phyloP scores from a whole-genome alignment of 2,113 vertebrate genomes.

The Oreochromis tanganicae region DNA sequence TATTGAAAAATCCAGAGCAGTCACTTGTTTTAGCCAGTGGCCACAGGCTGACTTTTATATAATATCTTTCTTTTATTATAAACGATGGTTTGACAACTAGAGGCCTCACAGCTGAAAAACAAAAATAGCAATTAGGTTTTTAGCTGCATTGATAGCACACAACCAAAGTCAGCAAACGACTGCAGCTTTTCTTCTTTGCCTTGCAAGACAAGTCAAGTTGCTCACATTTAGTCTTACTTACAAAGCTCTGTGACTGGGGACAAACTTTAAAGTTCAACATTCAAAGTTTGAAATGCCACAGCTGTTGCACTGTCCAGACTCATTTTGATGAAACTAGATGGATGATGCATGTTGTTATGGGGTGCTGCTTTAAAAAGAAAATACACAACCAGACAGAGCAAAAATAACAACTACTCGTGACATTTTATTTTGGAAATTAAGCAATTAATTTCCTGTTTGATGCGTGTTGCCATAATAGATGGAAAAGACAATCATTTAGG shows the following conservation, averaged over 20 bases:
- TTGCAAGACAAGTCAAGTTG: not conserved
- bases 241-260: not conserved
- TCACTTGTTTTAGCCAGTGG: not conserved
- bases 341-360: not conserved
- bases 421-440: not conserved
- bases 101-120: not conserved
- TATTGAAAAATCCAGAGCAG: not conserved
- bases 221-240: not conserved
- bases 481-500: not conserved
- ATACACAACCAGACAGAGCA: not conserved
- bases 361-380: not conserved
- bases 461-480: not conserved
- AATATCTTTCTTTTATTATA: not conserved
- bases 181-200: not conserved
- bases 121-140: not conserved
- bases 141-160: not conserved
- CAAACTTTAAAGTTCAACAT: conserved; percentile 1
- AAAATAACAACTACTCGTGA: not conserved
- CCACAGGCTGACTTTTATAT: not conserved
- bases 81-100: not conserved
- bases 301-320: not conserved
- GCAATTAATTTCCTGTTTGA: not conserved
- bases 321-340: not conserved
- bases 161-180: not conserved
- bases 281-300: conserved; percentile 8